These are phyloP conservation scores for Nasonovia ribisnigri DNA, from an alignment of 2,888 invertebrate genomes.

Conservation along the genomic window DNA sequence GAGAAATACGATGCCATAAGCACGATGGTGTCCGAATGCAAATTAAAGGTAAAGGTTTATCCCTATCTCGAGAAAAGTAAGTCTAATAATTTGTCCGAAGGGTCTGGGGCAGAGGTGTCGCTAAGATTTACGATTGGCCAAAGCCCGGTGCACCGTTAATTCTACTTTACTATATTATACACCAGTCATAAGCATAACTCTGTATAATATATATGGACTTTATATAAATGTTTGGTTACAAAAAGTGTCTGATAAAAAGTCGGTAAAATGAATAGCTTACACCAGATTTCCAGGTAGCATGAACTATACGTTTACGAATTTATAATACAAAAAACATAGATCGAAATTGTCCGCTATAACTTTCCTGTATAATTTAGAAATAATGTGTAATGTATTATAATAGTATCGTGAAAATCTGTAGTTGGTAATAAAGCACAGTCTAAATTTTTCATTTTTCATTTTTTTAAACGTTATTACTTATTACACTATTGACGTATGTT, in stretches of 20 bases:
- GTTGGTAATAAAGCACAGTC: not conserved
- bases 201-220: constrained; percentile 41
- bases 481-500: not conserved
- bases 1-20: constrained; percentile 49
- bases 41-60: constrained; percentile 65
- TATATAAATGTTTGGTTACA: constrained; percentile 38
- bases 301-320: not conserved
- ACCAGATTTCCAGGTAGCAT: not conserved
- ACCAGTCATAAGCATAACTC: constrained; percentile 53
- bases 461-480: not conserved
- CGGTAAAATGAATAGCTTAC: constrained; percentile 26
- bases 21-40: constrained; percentile 58
- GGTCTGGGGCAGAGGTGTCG: constrained; percentile 62
- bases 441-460: not conserved
- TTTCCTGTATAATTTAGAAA: not conserved
- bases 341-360: not conserved
- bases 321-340: not conserved
- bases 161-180: constrained; percentile 62
- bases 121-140: constrained; percentile 57
- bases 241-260: constrained; percentile 36
- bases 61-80: constrained; percentile 63
- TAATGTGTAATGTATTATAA: not conserved
- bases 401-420: not conserved
- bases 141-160: constrained; percentile 61
- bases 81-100: constrained; percentile 64